Percentiles rank a stretch among this genome's conserved stretches.
phyloP scores from a whole-genome alignment of 2,113 vertebrate species.

The Grammomys dolichurus region DNA sequence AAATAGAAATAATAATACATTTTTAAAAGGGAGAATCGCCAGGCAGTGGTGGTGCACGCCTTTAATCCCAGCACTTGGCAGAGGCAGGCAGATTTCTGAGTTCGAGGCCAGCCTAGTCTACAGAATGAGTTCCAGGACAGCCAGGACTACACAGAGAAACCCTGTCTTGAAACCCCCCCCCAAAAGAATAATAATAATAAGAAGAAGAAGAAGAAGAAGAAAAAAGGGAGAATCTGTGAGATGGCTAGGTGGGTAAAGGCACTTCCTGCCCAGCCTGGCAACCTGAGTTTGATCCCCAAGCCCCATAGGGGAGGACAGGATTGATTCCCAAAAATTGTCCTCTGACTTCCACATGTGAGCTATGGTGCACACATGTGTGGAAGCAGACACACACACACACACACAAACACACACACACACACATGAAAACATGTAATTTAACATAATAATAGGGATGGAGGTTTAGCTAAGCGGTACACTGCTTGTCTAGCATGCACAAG shows the following conservation, averaged over 20 bases:
- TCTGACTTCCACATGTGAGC: not conserved
- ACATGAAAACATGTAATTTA: rapidly evolving
- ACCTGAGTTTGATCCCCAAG: not conserved
- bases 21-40: not conserved
- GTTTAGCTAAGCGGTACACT: not conserved
- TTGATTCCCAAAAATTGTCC: not conserved
- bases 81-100: no score
- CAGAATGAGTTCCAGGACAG: no score
- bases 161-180: no score
- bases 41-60: no score
- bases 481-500: not conserved
- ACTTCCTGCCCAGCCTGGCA: not conserved
- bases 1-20: not conserved
- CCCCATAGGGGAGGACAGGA: no score
- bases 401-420: not conserved
- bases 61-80: no score
- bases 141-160: no score
- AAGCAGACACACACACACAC: not conserved
- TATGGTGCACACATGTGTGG: no score
- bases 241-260: not conserved
- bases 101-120: no score
- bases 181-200: no score
- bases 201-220: no score
- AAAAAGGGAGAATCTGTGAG: not conserved
- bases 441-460: not conserved